These are phyloP conservation scores for Sciaenops ocellatus DNA, from an alignment of 2,797 vertebrate species.

Conservation along the genomic window DNA sequence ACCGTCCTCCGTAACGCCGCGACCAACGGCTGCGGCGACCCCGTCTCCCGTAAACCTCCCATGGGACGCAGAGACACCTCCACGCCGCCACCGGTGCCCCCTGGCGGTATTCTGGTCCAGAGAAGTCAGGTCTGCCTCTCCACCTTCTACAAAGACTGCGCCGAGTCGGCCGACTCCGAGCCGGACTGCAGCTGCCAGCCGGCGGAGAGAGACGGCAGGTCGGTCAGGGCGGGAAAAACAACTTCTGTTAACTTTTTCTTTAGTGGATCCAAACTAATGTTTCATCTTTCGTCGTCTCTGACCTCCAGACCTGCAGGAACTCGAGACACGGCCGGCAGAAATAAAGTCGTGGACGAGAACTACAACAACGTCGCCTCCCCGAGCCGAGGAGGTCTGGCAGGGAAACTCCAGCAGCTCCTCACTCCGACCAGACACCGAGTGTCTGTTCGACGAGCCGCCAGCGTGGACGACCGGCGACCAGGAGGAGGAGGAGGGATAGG, in stretches of 20 bases:
- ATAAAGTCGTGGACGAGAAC: slow-evolving; percentile 84
- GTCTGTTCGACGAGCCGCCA: slow-evolving; percentile 76
- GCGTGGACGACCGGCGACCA: slow-evolving; percentile 81
- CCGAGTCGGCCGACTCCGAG: slow-evolving; percentile 66
- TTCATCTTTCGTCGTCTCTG: neutral
- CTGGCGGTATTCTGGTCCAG: slow-evolving; percentile 66
- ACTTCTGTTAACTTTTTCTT: too few species aligned
- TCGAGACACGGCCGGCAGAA: slow-evolving; percentile 61
- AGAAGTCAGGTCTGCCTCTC: slow-evolving; percentile 84
- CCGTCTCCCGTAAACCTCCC: slow-evolving; percentile 67
- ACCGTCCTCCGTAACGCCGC: slow-evolving; percentile 48
- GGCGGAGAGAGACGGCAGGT: slow-evolving; percentile 75
- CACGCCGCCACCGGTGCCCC: slow-evolving; percentile 42
- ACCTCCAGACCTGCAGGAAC: slow-evolving; percentile 60
- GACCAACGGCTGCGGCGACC: slow-evolving; percentile 63
- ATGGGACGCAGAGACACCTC: slow-evolving; percentile 54
- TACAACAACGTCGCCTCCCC: slow-evolving; percentile 84
- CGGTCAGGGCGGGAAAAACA: neutral
- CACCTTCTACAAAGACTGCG: slow-evolving; percentile 83
- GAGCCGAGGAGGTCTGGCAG: slow-evolving; percentile 85
- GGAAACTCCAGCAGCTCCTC: slow-evolving; percentile 93
- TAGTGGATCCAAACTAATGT: too few species aligned
- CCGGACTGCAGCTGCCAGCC: slow-evolving; percentile 71
- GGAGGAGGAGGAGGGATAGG: slow-evolving; percentile 33
- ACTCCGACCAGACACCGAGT: slow-evolving; percentile 85